These are phyloP conservation scores for Artemisiospiza belli DNA, from an alignment of 2,113 vertebrate species.

Conservation along the genomic window DNA sequence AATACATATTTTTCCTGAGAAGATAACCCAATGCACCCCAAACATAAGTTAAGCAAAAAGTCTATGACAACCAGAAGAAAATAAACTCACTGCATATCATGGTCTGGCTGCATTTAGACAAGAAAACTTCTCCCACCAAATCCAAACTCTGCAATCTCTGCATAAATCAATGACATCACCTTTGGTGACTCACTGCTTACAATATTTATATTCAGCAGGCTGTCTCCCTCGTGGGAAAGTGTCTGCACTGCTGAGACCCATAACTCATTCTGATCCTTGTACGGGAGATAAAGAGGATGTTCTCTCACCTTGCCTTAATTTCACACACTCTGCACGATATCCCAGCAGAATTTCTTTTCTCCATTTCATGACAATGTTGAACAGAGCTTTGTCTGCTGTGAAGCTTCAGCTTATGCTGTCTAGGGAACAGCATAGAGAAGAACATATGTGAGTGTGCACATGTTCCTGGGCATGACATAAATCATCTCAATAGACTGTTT, in stretches of 20 bases:
- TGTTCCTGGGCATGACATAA: neutral
- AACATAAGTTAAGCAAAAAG: neutral
- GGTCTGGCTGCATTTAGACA: slow-evolving; percentile 5
- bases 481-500: neutral
- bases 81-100: neutral
- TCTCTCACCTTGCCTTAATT: slow-evolving; percentile 73
- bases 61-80: neutral
- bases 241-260: slow-evolving; percentile 17
- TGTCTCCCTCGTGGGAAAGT: neutral
- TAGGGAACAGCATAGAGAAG: neutral
- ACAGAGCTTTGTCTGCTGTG: slow-evolving; percentile 65
- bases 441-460: neutral
- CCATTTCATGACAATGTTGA: neutral
- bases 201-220: neutral
- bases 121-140: slow-evolving; percentile 27
- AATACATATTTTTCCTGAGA: neutral
- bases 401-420: slow-evolving; percentile 18
- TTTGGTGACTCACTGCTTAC: neutral
- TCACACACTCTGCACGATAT: slow-evolving; percentile 69
- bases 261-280: neutral
- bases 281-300: neutral
- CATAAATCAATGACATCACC: slow-evolving; percentile 32
- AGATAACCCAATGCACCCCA: neutral
- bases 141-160: slow-evolving; percentile 20
- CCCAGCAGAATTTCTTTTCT: slow-evolving; percentile 71